These are phyloP conservation scores for Geococcyx californianus DNA, from an alignment of 2,113 vertebrate genomes.

Conservation along the genomic window DNA sequence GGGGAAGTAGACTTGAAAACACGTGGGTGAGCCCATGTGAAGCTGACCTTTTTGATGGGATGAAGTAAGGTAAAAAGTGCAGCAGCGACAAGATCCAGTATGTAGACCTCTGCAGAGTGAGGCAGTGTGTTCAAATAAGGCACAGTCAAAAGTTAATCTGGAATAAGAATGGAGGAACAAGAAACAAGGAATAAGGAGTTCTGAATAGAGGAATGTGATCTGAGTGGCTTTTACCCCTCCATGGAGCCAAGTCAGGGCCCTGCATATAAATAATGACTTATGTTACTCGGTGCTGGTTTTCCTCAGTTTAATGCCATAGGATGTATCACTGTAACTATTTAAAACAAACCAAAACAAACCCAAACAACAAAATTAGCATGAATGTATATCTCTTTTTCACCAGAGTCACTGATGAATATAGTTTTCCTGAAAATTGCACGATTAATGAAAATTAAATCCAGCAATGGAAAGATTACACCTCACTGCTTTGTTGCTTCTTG, in stretches of 20 bases:
- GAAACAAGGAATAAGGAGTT: background rate
- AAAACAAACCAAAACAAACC: background rate
- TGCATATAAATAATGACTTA: background rate
- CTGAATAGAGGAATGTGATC: rapidly evolving
- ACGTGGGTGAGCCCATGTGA: background rate
- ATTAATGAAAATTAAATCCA: background rate
- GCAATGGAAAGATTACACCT: background rate
- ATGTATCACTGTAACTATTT: background rate
- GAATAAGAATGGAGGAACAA: background rate
- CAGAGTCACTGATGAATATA: background rate
- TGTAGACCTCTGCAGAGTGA: background rate
- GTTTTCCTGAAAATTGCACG: background rate
- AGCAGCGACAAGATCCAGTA: background rate
- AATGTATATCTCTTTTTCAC: background rate
- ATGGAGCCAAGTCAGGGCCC: background rate
- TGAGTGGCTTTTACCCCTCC: background rate
- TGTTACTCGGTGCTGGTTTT: background rate
- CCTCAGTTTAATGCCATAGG: background rate
- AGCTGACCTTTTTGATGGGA: background rate
- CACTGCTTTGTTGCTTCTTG: background rate
- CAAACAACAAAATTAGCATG: background rate
- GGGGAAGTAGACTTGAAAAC: background rate
- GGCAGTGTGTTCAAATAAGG: background rate
- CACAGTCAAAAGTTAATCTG: background rate
- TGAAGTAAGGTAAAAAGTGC: background rate